These are phyloP conservation scores for Mimumesa dahlbomi DNA, from an alignment of 2,888 invertebrate species.

Conservation along the genomic window DNA sequence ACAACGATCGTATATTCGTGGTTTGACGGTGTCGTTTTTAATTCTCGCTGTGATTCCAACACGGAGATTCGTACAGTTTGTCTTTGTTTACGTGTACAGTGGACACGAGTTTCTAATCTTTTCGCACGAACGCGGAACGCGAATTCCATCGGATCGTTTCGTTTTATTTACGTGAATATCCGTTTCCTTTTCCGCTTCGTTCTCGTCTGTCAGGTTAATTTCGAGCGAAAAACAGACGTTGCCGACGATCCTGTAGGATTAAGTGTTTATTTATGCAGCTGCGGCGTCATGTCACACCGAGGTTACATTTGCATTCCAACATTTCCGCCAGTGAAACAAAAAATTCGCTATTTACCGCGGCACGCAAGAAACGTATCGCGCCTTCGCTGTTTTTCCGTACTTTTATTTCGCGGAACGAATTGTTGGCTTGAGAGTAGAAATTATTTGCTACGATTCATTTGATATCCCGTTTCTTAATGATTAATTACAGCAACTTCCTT, in stretches of 20 bases:
- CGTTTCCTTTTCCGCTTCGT: too few relatives aligned
- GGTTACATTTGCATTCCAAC: slow-evolving; percentile 41
- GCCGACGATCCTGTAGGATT: slow-evolving; percentile 10
- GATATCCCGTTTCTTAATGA: background rate
- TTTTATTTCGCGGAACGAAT: background rate
- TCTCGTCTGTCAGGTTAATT: too few relatives aligned
- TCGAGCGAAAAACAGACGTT: too few relatives aligned
- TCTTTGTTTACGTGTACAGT: slow-evolving; percentile 29
- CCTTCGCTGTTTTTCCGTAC: slow-evolving; percentile 4
- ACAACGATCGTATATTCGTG: slow-evolving; percentile 1
- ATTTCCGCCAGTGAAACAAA: slow-evolving; percentile 13
- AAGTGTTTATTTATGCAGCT: slow-evolving; percentile 6
- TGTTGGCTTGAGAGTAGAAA: background rate
- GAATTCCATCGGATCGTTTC: background rate
- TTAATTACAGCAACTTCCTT: background rate
- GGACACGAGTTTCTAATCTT: slow-evolving; percentile 31
- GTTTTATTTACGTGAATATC: slow-evolving; percentile 19
- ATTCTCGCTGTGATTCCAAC: background rate
- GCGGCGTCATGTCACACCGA: slow-evolving; percentile 23
- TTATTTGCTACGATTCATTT: background rate
- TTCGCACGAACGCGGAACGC: slow-evolving; percentile 21
- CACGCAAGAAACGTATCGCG: slow-evolving; percentile 5
- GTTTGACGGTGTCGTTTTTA: background rate
- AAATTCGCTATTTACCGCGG: slow-evolving; percentile 32
- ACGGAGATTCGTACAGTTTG: background rate